phyloP scores from a whole-genome alignment of 2,113 vertebrate species.

The Theropithecus gelada region DNA sequence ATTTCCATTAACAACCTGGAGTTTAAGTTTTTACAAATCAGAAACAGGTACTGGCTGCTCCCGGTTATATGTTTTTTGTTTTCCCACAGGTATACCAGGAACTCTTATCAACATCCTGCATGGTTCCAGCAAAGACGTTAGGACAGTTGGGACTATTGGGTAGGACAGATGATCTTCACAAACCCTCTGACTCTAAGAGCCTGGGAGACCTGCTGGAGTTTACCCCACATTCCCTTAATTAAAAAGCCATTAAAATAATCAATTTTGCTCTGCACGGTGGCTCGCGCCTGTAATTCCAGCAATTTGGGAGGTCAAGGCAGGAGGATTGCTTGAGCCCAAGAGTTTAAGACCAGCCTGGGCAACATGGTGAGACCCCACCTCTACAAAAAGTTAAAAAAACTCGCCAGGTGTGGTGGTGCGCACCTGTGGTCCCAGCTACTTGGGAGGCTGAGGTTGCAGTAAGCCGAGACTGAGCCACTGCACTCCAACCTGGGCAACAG shows the following conservation, averaged over 20 bases:
- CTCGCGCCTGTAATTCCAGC: too few species aligned
- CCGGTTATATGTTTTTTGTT: fast-evolving
- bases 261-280: fast-evolving
- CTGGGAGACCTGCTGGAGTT: neutral
- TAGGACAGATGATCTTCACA: fast-evolving
- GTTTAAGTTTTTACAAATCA: fast-evolving
- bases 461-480: too few species aligned
- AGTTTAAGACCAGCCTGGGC: too few species aligned
- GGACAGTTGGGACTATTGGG: neutral
- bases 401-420: too few species aligned
- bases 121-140: fast-evolving
- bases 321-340: too few species aligned
- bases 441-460: too few species aligned
- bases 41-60: fast-evolving
- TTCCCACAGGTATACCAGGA: neutral
- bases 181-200: neutral
- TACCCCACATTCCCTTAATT: fast-evolving
- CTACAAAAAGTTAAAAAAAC: too few species aligned
- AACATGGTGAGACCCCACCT: too few species aligned
- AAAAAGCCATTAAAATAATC: neutral
- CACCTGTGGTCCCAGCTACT: too few species aligned
- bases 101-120: fast-evolving
- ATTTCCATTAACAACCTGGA: fast-evolving
- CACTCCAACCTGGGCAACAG: too few species aligned
- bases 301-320: too few species aligned